Evolutionary conservation across 2,888 invertebrate species (phyloP).

Genomic region (Athalia rosae): DNA sequence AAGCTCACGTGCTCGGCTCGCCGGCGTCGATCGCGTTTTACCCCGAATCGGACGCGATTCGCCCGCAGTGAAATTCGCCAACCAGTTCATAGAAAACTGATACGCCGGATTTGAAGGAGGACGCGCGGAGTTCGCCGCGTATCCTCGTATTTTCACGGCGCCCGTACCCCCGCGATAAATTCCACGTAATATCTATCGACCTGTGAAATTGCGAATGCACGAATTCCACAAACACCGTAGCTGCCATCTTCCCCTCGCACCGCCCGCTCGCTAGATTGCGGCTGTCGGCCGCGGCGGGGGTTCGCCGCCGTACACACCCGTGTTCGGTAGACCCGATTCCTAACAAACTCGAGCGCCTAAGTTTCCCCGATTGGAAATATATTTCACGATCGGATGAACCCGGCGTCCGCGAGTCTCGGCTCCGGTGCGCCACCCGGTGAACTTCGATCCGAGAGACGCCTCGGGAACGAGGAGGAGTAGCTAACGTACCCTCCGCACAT

Average conservation of each 20-base stretch:
- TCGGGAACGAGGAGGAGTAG: constrained; percentile 15
- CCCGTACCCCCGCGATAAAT: not conserved
- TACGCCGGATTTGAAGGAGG: not conserved
- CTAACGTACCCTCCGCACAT: not conserved
- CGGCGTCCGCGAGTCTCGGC: constrained; percentile 9
- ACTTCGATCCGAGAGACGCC: constrained; percentile 25
- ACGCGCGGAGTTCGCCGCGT: constrained; percentile 8
- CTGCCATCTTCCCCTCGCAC: not conserved
- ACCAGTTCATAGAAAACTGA: not conserved
- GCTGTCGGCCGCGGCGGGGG: not conserved
- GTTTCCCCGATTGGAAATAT: constrained; percentile 54
- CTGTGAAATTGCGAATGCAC: constrained; percentile 66
- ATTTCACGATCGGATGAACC: constrained; percentile 52
- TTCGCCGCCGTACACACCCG: not conserved
- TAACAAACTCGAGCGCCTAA: constrained; percentile 46
- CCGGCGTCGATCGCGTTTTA: too few relatives aligned
- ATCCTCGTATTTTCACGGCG: not conserved
- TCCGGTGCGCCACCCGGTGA: not conserved
- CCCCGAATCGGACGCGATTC: too few relatives aligned
- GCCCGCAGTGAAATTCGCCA: not conserved
- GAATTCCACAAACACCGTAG: constrained; percentile 37
- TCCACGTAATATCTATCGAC: constrained; percentile 65
- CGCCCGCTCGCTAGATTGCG: constrained; percentile 19
- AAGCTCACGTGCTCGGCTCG: constrained; percentile 34
- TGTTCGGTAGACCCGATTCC: constrained; percentile 31